These are phyloP conservation scores for Phaedon cochleariae DNA, from an alignment of 2,888 invertebrate genomes.

Conservation along the genomic window DNA sequence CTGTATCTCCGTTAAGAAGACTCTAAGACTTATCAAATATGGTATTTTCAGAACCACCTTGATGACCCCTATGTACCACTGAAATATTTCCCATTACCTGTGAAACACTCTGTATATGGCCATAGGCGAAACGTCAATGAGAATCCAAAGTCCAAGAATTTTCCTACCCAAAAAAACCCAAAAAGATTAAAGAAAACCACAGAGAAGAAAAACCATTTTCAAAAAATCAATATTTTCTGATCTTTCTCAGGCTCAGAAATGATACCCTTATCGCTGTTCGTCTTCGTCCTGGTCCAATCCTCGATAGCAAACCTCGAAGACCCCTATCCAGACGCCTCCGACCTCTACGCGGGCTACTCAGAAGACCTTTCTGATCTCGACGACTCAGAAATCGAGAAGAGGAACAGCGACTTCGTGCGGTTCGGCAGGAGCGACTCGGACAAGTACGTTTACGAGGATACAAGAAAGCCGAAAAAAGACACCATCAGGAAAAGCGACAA, in stretches of 20 bases:
- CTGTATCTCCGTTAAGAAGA: too few species aligned
- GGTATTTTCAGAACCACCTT: too few species aligned
- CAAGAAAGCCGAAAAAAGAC: slow-evolving; percentile 47
- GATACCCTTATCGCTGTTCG: slow-evolving; percentile 38
- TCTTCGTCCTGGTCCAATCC: slow-evolving; percentile 40
- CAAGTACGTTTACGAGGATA: slow-evolving; percentile 41
- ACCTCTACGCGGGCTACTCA: slow-evolving; percentile 32
- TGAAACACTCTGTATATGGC: too few species aligned
- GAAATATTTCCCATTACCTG: too few species aligned
- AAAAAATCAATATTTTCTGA: slow-evolving; percentile 3
- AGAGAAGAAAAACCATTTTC: too few species aligned
- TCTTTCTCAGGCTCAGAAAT: slow-evolving; percentile 27
- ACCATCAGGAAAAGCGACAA: slow-evolving; percentile 49
- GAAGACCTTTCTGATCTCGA: slow-evolving; percentile 38
- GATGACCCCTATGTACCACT: too few species aligned
- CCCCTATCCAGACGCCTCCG: slow-evolving; percentile 32
- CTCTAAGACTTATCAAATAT: too few species aligned
- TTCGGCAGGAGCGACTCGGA: slow-evolving; percentile 46
- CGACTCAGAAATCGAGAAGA: slow-evolving; percentile 36
- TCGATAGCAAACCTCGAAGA: slow-evolving; percentile 44
- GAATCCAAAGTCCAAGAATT: too few species aligned
- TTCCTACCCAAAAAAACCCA: too few species aligned
- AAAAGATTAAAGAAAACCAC: too few species aligned
- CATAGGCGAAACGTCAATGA: too few species aligned
- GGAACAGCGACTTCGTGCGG: slow-evolving; percentile 44